These are phyloP conservation scores for Ennomos erosarius DNA, from an alignment of 2,888 invertebrate species.

Conservation along the genomic window DNA sequence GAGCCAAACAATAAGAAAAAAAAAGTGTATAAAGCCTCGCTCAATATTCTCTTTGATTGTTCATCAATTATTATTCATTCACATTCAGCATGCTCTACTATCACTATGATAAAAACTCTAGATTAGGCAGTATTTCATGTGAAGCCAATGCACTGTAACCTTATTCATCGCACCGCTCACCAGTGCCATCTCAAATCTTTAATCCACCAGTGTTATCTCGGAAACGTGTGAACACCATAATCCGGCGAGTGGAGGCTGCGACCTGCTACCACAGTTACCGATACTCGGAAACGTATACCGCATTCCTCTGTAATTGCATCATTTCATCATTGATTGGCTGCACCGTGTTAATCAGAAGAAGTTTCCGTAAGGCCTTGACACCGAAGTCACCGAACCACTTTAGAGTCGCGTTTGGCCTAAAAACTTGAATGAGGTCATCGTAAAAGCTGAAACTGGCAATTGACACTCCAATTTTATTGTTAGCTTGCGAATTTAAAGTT, in stretches of 20 bases:
- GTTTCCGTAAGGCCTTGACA: constrained; percentile 25
- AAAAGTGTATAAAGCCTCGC: too few species aligned
- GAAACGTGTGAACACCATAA: constrained; percentile 16
- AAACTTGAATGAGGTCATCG: constrained; percentile 8
- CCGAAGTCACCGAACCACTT: constrained; percentile 17
- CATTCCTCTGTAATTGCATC: constrained; percentile 34
- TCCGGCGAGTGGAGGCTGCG: constrained; percentile 10
- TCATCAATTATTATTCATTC: too few species aligned
- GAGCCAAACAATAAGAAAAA: too few species aligned
- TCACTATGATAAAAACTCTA: too few species aligned
- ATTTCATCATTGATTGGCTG: constrained; percentile 11
- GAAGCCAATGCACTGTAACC: too few species aligned
- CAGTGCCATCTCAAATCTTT: not conserved
- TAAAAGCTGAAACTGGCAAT: constrained; percentile 5
- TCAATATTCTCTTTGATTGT: too few species aligned
- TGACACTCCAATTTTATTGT: constrained; percentile 1
- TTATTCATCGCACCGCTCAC: constrained; percentile 1
- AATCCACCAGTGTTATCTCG: constrained; percentile 7
- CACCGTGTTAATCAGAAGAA: constrained; percentile 15
- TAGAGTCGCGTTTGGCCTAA: constrained; percentile 10
- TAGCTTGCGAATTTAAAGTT: too few species aligned
- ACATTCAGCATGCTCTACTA: too few species aligned
- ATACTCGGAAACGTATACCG: constrained; percentile 28
- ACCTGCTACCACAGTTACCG: constrained; percentile 26
- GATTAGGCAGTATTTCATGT: too few species aligned